Evolutionary conservation across 2,113 vertebrate species (phyloP).

Genomic region (sheep (Ovis aries)): ARS-UI_Ramb_v3.0 NC_056080.1:137871501-137872000

Average conservation of each 20-base stretch:
- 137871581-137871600: constrained; percentile 53
- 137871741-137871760: constrained; percentile 54
- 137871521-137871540: constrained; percentile 13
- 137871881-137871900: constrained; percentile 35
- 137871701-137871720: constrained; percentile 45
- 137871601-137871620: constrained; percentile 62
- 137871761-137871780: constrained; percentile 30
- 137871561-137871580: constrained; percentile 68
- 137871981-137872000: background rate
- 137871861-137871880: background rate
- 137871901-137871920: background rate
- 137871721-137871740: constrained; percentile 53
- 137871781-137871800: constrained; percentile 42
- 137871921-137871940: constrained; percentile 13
- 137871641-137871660: constrained; percentile 56
- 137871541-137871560: constrained; percentile 7
- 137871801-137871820: constrained; percentile 31
- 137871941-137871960: constrained; percentile 20
- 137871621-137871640: constrained; percentile 68
- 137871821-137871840: constrained; percentile 37
- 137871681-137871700: constrained; percentile 48
- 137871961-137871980: background rate
- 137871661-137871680: constrained; percentile 56
- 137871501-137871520: background rate
- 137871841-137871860: constrained; percentile 33